These are phyloP conservation scores for Dicyrtomina minuta DNA, from an alignment of 2,888 invertebrate species.

Conservation along the genomic window DNA sequence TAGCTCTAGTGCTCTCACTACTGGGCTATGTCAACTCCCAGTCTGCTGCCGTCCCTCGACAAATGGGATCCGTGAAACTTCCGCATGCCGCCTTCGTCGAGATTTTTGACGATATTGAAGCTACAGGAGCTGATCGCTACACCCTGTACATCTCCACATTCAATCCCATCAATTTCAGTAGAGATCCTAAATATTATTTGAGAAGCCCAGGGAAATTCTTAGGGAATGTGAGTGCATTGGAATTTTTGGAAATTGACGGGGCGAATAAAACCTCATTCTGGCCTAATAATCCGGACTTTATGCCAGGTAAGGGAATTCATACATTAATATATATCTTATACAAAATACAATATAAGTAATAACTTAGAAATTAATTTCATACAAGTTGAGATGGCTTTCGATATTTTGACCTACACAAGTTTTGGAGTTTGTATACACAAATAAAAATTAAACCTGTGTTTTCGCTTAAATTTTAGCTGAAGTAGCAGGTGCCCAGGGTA, in stretches of 20 bases:
- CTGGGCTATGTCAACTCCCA: background rate
- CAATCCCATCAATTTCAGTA: constrained; percentile 46
- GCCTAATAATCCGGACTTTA: constrained; percentile 54
- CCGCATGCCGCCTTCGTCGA: constrained; percentile 41
- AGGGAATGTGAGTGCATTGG: constrained; percentile 42
- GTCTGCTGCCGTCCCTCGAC: constrained; percentile 34
- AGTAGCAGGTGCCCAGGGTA: constrained; percentile 53
- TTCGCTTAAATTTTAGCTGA: constrained; percentile 36
- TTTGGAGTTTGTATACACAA: constrained; percentile 18
- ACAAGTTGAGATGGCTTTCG: too few relatives aligned
- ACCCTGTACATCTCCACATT: constrained; percentile 54
- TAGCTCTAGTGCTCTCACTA: too few relatives aligned
- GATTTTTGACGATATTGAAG: constrained; percentile 38
- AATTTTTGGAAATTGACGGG: constrained; percentile 49
- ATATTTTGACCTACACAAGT: too few relatives aligned
- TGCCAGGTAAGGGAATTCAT: constrained; percentile 53
- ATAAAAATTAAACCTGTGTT: background rate
- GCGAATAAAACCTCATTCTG: constrained; percentile 45
- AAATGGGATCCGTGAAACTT: constrained; percentile 23
- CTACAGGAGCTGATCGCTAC: constrained; percentile 41
- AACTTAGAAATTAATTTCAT: too few relatives aligned
- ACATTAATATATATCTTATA: too few relatives aligned
- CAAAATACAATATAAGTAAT: too few relatives aligned
- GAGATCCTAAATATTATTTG: constrained; percentile 39
- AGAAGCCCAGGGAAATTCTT: constrained; percentile 33